Evolutionary conservation across 2,113 vertebrate species (phyloP), one percentile per base, ranked within the genome.

Genomic region (Phaethornis superciliosus): DNA sequence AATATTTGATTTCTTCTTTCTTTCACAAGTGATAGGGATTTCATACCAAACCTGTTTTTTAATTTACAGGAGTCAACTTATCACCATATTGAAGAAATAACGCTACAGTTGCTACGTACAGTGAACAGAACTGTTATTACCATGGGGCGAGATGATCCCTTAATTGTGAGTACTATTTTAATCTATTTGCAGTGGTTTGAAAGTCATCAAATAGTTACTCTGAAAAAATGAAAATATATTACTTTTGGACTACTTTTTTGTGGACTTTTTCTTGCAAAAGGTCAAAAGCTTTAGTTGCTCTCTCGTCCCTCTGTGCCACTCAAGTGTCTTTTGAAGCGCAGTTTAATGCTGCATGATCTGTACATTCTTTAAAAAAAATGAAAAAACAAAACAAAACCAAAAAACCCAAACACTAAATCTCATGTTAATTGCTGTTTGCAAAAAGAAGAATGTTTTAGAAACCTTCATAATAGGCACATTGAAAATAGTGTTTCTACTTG

Each of bases 91-190:
- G 98, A 99, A 95, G 98, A 99, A 96, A 99, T 99, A 87, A 99
- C 99, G 97, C 97, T 98, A 22, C 98, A 98, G 91, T 96, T 99
- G 71, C 95, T 99, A 42, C 98, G 98, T 90, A 98, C 97, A 3
- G 99, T 99, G 93, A 99, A 99, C 97, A 94, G 88, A 82, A 99
- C 98, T 1, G 99, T 99, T 96, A 99, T 99, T 97, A 98, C 97
- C 2, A 99, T 99, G 99, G 98, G 98, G 23, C 96, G 99, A 86
- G 99, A 99, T 46, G 98, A 99, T 11, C 21, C 95, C 63, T 97
- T 99, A 86, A 99, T 98, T 58, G 99, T 99, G 94, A 99, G 99
- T 99, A 97, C 28, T 85, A 49, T 26, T 44, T 70, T 79, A 84
- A 52, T 83, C 17, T 21, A 67, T 82, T 77, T 62, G 49, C 58